Base-by-base conservation (phyloP, 2,888 invertebrate genomes). In the Onchidella celtica region DNA sequence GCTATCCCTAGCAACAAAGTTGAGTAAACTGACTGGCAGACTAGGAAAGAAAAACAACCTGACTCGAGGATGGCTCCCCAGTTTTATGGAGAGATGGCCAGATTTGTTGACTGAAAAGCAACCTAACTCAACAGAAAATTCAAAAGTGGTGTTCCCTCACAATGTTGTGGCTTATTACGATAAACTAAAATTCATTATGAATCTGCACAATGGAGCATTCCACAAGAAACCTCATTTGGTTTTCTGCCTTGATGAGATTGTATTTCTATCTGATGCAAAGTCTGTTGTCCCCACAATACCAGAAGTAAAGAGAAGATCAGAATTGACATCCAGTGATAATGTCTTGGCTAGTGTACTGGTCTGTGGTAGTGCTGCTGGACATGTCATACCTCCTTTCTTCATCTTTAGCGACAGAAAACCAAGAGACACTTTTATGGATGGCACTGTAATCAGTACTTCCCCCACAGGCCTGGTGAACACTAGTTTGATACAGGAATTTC, bases 181-280 rank as follows among this genome's bases (percentile, higher is more conserved):
- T n/a, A 61, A 61, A n/a, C 61, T 61, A n/a, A 61, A 61, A n/a
- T 61, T n/a, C 27, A 21, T 61, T n/a, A 21, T 61, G 61, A 21
- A n/a, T 27, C 21, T 21, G 6, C 21, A 6, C 4, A n/a, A 61
- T n/a, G n/a, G n/a, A 6, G 27, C 61, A 14, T 61, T 61, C 21
- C 61, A 61, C n/a, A 61, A 61, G 61, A 61, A 61, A 27, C 61
- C 61, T 21, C 61, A 61, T n/a, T 61, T 61, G 61, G n/a, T 61
- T 6, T 61, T 61, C 6, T 14, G n/a, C n/a, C 6, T 61, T 27
- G 61, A 61, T 61, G 61, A 61, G n/a, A 61, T 61, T 61, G 61
- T 61, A 6, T 61, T 61, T 61, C 4, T 21, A 4, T 21, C 21
- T 24, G 61, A 61, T 21, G n/a, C 4, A n/a, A 61, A 61, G n/a